These are phyloP conservation scores for Ovibos moschatus DNA, from an alignment of 2,113 vertebrate species.

Conservation along the genomic window DNA sequence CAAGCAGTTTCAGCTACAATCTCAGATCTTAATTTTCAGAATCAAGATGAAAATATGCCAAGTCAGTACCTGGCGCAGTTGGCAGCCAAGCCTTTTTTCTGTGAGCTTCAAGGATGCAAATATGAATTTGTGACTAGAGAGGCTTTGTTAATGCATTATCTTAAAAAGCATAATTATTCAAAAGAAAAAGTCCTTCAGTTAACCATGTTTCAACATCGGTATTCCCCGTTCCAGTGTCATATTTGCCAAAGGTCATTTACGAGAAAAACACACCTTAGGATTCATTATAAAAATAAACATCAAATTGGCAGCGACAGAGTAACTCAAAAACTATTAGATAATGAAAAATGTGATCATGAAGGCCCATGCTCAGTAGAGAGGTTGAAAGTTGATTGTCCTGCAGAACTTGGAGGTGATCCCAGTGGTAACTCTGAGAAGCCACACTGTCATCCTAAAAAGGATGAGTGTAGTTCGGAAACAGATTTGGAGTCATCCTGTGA, in stretches of 20 bases:
- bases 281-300: constrained; percentile 91
- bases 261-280: constrained; percentile 88
- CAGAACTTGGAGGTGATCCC: constrained; percentile 65
- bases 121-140: constrained; percentile 92
- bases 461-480: constrained; percentile 83
- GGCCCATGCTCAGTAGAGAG: constrained; percentile 69
- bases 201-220: constrained; percentile 88
- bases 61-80: constrained; percentile 85
- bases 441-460: constrained; percentile 77
- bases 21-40: constrained; percentile 79
- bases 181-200: constrained; percentile 88
- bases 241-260: constrained; percentile 93
- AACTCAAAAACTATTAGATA: constrained; percentile 77
- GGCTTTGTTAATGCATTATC: constrained; percentile 93
- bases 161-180: constrained; percentile 88
- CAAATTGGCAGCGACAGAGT: constrained; percentile 82
- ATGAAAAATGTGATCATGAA: constrained; percentile 77
- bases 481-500: constrained; percentile 85
- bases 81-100: constrained; percentile 91
- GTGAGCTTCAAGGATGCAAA: constrained; percentile 87
- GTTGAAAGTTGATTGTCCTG: constrained; percentile 69
- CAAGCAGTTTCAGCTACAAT: constrained; percentile 75
- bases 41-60: constrained; percentile 76
- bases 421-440: constrained; percentile 62
- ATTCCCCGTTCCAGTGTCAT: constrained; percentile 94